These are phyloP conservation scores for Maniola jurtina DNA, from an alignment of 1,140 invertebrate species.

Conservation along the genomic window DNA sequence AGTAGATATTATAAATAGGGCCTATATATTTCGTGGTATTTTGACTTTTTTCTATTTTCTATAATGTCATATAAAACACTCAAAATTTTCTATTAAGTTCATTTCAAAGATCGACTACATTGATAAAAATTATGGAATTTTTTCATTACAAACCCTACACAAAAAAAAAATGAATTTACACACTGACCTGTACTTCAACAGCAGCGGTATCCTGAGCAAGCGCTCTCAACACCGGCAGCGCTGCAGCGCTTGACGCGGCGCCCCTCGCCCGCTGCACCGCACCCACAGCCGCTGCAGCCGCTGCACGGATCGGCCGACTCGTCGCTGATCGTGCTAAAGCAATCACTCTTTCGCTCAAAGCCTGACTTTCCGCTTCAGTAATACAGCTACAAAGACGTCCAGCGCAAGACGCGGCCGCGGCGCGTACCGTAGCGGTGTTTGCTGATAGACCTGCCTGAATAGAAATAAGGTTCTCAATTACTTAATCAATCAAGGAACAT, in stretches of 20 bases:
- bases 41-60: no score
- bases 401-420: slow-evolving; percentile 93
- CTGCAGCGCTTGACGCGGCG: slow-evolving; percentile 58
- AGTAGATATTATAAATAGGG: no score
- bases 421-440: slow-evolving; percentile 91
- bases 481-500: no score
- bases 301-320: slow-evolving; percentile 41
- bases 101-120: no score
- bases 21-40: no score
- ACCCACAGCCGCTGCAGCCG: slow-evolving; percentile 86
- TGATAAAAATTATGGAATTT: no score
- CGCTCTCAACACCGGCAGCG: slow-evolving; percentile 93
- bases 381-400: slow-evolving; percentile 62
- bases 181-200: slow-evolving; percentile 91
- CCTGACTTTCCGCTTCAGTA: slow-evolving; percentile 51
- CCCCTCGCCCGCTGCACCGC: slow-evolving; percentile 64
- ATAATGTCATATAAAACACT: no score
- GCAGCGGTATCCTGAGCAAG: slow-evolving; percentile 95
- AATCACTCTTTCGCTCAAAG: slow-evolving; percentile 54
- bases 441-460: slow-evolving; percentile 87
- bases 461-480: no score
- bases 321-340: slow-evolving; percentile 45
- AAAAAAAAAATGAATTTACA: slow-evolving; percentile 6
- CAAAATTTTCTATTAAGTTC: no score
- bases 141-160: no score